Evolutionary conservation across 2,888 invertebrate species (phyloP).

Genomic region (Mylabris sibirica): DNA sequence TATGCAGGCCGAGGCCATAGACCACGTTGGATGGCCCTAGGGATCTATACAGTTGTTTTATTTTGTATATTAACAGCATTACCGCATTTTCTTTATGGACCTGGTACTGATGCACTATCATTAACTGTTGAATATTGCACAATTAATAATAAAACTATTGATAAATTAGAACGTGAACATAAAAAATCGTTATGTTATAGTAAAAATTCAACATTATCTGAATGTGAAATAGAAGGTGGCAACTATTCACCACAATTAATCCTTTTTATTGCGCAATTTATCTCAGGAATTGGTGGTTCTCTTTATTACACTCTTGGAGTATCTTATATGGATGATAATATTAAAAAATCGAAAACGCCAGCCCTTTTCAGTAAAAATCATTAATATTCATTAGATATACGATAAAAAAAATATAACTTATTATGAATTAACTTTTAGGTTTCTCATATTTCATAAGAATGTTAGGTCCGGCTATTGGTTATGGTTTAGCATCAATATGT

Average conservation of each 20-base stretch:
- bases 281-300: constrained; percentile 75
- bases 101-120: constrained; percentile 71
- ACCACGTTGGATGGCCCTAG: constrained; percentile 76
- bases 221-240: constrained; percentile 59
- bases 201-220: constrained; percentile 48
- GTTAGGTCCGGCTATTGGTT: constrained; percentile 75
- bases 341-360: constrained; percentile 77
- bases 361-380: constrained; percentile 69
- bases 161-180: constrained; percentile 62
- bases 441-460: constrained; percentile 73
- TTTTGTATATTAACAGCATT: constrained; percentile 73
- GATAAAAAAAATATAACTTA: not conserved
- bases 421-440: constrained; percentile 58
- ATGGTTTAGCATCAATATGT: constrained; percentile 71
- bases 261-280: constrained; percentile 72
- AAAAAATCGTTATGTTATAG: constrained; percentile 67
- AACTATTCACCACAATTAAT: constrained; percentile 69
- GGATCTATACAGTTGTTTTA: constrained; percentile 67
- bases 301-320: constrained; percentile 75
- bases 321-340: constrained; percentile 79
- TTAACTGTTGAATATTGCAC: constrained; percentile 69
- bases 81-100: constrained; percentile 74
- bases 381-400: not conserved
- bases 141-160: constrained; percentile 60
- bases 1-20: constrained; percentile 76